Percentiles rank a stretch among this genome's conserved stretches.
phyloP scores from a whole-genome alignment of 2,797 vertebrate species.

The Melanotaenia boesemani region DNA sequence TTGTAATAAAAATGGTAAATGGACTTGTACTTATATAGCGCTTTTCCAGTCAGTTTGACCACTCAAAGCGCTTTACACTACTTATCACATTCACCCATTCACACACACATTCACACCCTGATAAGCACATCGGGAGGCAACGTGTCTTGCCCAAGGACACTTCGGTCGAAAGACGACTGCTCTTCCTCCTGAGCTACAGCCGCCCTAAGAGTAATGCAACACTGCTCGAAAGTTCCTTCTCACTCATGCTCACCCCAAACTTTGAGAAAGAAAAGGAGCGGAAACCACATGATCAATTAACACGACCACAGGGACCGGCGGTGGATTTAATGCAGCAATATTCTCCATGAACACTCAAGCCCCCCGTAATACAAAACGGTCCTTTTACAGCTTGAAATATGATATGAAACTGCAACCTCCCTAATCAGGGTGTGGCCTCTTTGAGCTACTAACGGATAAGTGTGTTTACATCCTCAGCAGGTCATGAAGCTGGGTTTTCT shows the following conservation, averaged over 20 bases:
- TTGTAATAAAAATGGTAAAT: background rate
- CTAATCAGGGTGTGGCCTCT: background rate
- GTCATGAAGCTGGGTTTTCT: slow-evolving; percentile 22
- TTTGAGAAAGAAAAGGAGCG: background rate
- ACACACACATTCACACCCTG: too few species aligned
- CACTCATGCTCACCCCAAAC: slow-evolving; percentile 13
- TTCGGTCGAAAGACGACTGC: too few species aligned
- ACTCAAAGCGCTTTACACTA: too few species aligned
- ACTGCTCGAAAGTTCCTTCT: slow-evolving; percentile 20
- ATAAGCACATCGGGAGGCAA: too few species aligned
- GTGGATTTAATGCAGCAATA: slow-evolving; percentile 4
- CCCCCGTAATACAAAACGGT: background rate
- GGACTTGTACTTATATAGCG: too few species aligned
- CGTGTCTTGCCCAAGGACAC: too few species aligned
- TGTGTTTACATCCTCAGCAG: slow-evolving; percentile 8
- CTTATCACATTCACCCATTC: too few species aligned
- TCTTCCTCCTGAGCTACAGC: too few species aligned
- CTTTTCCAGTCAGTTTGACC: too few species aligned
- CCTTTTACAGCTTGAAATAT: slow-evolving; percentile 19
- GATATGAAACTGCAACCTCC: background rate
- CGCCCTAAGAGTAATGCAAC: slow-evolving; percentile 31
- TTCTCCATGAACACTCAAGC: too few species aligned
- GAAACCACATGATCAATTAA: slow-evolving; percentile 31
- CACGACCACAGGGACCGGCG: slow-evolving; percentile 7
- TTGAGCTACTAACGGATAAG: background rate